Conservation (phyloP, 2,113 vertebrate species). For the Holacanthus passer region DNA sequence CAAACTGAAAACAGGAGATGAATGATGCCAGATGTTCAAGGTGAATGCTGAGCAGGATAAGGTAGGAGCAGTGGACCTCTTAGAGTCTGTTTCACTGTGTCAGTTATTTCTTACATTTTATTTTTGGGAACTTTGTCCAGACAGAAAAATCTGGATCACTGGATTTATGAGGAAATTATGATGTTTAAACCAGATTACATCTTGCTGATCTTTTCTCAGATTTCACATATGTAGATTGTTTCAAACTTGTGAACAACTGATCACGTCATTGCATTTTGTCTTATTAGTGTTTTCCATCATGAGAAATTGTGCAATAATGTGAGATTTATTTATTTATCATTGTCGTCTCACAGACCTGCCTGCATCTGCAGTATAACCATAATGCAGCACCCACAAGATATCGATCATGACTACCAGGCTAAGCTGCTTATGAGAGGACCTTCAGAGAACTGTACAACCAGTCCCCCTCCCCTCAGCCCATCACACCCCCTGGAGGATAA, state of each 20-base stretch:
- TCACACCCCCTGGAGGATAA: slow-evolving; percentile 51
- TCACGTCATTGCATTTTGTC: not conserved
- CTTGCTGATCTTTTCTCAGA: not conserved
- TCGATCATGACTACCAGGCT: slow-evolving; percentile 53
- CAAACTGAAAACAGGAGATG: slow-evolving; percentile 16
- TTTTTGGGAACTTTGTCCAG: not conserved
- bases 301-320: not conserved
- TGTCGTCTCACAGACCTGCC: slow-evolving; percentile 13
- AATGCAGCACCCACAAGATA: slow-evolving; percentile 66
- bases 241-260: not conserved
- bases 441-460: slow-evolving; percentile 48
- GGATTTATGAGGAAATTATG: not conserved
- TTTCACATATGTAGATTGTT: not conserved
- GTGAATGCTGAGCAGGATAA: slow-evolving; percentile 19
- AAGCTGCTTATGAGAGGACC: slow-evolving; percentile 77
- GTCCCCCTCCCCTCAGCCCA: slow-evolving; percentile 38
- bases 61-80: slow-evolving; percentile 29
- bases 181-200: not conserved
- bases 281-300: not conserved
- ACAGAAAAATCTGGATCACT: not conserved
- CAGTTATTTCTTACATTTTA: not conserved
- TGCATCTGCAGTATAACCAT: slow-evolving; percentile 29
- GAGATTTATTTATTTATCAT: not conserved
- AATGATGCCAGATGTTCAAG: slow-evolving; percentile 9
- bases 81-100: not conserved